Percentiles rank a stretch among this genome's conserved stretches.
phyloP scores from a whole-genome alignment of 2,888 invertebrate species.

The Ormyrus thymus region DNA sequence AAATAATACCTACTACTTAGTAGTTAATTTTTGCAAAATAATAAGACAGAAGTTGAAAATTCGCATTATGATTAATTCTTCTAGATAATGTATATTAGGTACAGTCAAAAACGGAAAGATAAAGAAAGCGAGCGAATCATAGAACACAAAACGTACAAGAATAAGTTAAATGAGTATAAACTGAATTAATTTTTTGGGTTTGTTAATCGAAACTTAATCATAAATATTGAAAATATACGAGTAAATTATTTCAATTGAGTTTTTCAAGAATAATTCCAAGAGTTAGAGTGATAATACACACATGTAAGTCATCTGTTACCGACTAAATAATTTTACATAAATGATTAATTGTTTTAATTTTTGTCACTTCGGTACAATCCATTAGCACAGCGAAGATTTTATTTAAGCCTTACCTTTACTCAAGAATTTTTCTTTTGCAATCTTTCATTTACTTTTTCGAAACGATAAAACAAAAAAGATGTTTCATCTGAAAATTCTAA shows the following conservation, averaged over 20 bases:
- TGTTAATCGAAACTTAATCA: conserved; percentile 29
- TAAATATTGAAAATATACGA: no score
- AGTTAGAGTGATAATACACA: not conserved
- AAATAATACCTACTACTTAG: conserved; percentile 1
- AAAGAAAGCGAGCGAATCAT: not conserved
- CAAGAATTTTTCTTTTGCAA: conserved; percentile 38
- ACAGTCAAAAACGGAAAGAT: conserved; percentile 6
- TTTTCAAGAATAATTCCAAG: no score
- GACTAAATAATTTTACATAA: conserved; percentile 53
- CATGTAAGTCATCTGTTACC: conserved; percentile 58
- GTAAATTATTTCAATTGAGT: no score
- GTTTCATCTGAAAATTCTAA: conserved; percentile 44
- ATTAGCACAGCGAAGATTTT: conserved; percentile 34
- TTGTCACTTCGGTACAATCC: conserved; percentile 19
- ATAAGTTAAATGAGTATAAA: conserved; percentile 13
- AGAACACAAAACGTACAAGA: not conserved
- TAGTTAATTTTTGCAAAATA: conserved; percentile 8
- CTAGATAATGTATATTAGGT: no score
- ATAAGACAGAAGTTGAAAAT: no score
- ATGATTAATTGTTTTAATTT: conserved; percentile 49
- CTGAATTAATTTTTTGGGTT: conserved; percentile 25
- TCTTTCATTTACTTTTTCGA: conserved; percentile 17
- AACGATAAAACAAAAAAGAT: not conserved
- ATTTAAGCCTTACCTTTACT: conserved; percentile 50
- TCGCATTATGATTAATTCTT: no score